Percentiles rank a stretch among this genome's conserved stretches.
Evolutionary conservation across 2,113 vertebrate genomes (phyloP).

Genomic region (Microcebus ravelobensis): DNA sequence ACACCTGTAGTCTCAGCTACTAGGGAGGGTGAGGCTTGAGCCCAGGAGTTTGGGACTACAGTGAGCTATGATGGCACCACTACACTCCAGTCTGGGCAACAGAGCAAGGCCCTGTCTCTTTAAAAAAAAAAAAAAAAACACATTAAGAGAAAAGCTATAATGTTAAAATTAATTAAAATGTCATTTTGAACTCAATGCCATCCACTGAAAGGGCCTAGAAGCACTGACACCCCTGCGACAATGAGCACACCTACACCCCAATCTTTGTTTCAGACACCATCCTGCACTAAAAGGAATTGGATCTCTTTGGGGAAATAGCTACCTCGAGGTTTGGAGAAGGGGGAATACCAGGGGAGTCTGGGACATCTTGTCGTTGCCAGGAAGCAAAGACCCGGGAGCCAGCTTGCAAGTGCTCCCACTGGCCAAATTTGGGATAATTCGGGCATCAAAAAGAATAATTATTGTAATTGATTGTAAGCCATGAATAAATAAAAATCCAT

Average conservation of each 20-base stretch:
- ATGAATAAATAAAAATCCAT: neutral
- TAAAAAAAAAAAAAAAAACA: neutral
- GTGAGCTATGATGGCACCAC: too few relatives aligned
- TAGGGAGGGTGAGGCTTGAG: neutral
- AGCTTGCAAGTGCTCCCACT: neutral
- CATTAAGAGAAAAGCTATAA: neutral
- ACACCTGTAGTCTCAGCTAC: too few relatives aligned
- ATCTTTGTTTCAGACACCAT: neutral
- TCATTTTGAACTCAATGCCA: neutral
- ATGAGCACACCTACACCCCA: neutral
- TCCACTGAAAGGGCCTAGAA: neutral
- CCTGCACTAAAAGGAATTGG: neutral
- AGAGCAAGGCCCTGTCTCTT: neutral
- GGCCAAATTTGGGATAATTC: neutral
- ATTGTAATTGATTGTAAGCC: neutral
- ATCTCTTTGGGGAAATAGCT: neutral
- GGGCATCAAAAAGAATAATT: neutral
- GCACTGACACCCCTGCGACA: neutral
- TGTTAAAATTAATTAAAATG: neutral
- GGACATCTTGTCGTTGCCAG: neutral
- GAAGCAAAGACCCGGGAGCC: neutral
- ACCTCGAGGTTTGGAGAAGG: neutral
- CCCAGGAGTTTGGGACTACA: neutral
- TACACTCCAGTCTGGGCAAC: too few relatives aligned
- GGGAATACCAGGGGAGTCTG: neutral